Evolutionary conservation across 2,888 invertebrate genomes (phyloP).

Genomic region (Lepidochrysops patricia): DNA sequence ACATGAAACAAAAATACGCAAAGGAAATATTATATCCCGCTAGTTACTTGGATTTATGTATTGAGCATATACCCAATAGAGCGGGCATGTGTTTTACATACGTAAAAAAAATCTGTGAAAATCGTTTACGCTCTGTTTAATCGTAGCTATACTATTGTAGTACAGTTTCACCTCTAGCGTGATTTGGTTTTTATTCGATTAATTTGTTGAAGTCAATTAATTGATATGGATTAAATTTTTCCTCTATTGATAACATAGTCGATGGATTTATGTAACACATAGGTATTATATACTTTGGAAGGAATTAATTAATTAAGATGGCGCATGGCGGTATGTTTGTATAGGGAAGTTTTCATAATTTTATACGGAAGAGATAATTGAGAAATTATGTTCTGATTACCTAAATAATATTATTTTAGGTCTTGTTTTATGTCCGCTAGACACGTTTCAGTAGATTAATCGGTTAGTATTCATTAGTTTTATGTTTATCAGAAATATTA

Average conservation of each 20-base stretch:
- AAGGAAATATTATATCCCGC: not conserved
- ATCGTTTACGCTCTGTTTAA: no score
- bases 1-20: not conserved
- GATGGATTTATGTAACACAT: not conserved
- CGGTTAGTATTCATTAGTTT: not conserved
- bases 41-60: not conserved
- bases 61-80: no score
- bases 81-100: no score
- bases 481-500: not conserved
- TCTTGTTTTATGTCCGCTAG: not conserved
- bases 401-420: not conserved
- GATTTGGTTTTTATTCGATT: no score
- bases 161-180: no score
- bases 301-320: not conserved
- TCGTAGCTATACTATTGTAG: no score
- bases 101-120: no score
- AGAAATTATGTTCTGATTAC: not conserved
- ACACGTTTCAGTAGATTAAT: not conserved
- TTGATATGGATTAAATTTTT: no score
- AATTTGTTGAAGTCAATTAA: no score
- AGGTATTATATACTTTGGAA: not conserved
- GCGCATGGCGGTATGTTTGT: not conserved
- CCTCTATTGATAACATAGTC: no score
- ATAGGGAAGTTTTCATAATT: not conserved
- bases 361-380: not conserved